Evolutionary conservation across 2,113 vertebrate genomes (phyloP).

Genomic region (Eudyptes chrysolophus): DNA sequence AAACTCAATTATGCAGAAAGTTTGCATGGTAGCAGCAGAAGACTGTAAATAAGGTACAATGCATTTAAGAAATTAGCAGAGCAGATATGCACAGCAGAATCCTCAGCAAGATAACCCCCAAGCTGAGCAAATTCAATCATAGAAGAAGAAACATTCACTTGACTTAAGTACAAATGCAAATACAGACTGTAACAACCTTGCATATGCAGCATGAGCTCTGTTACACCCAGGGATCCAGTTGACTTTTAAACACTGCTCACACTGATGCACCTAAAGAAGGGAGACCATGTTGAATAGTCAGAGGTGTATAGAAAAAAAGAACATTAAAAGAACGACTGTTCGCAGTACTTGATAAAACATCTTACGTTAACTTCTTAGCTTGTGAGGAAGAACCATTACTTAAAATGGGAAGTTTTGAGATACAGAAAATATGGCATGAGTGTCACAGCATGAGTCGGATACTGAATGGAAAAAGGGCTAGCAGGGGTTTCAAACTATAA

Average conservation of each 20-base stretch:
- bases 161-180: background rate
- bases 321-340: background rate
- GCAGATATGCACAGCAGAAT: background rate
- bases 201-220: background rate
- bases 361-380: background rate
- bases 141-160: background rate
- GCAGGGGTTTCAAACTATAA: background rate
- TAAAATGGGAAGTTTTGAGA: background rate
- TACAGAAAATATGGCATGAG: background rate
- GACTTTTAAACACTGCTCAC: background rate
- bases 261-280: background rate
- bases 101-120: background rate
- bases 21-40: background rate
- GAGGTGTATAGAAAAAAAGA: background rate
- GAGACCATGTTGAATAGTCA: background rate
- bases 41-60: background rate
- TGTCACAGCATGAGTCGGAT: background rate
- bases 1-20: background rate
- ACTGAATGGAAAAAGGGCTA: background rate
- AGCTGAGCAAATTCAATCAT: background rate
- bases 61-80: background rate
- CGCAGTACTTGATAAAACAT: background rate
- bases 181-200: background rate
- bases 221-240: background rate
- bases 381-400: background rate